Conservation (phyloP, 2,113 vertebrate species). For the Lichenostomus cassidix region DNA sequence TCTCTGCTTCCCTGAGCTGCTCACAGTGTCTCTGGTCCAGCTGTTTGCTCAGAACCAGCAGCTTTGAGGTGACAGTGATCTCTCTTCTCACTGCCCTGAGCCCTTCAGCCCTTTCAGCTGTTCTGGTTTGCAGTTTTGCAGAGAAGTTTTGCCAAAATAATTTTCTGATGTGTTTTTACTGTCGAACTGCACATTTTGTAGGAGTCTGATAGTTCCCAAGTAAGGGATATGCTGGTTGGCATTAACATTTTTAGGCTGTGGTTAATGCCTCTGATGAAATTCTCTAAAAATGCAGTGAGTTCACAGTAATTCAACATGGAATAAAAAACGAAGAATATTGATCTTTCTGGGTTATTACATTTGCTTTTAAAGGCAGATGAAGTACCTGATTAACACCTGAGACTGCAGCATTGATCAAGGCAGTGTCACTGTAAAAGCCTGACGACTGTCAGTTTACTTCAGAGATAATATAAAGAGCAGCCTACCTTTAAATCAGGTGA, state of each 20-base stretch:
- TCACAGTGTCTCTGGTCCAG: background rate
- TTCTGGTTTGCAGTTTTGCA: background rate
- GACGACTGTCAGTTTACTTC: background rate
- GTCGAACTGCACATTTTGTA: background rate
- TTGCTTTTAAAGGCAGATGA: slow-evolving; percentile 64
- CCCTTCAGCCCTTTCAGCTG: background rate
- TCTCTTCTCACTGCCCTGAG: background rate
- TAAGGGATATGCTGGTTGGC: background rate
- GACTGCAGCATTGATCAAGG: slow-evolving; percentile 32
- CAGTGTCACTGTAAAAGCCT: slow-evolving; percentile 9
- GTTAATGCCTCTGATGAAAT: slow-evolving; percentile 23
- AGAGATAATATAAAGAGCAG: slow-evolving; percentile 1
- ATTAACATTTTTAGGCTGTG: background rate
- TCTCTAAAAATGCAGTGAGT: slow-evolving; percentile 11
- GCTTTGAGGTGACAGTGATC: background rate
- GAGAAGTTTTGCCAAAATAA: background rate
- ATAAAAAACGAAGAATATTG: slow-evolving; percentile 51
- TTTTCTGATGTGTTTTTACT: background rate
- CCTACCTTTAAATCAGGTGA: slow-evolving; percentile 33
- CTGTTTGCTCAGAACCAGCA: background rate
- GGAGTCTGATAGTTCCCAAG: background rate
- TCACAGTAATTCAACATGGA: background rate
- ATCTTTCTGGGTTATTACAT: slow-evolving; percentile 55
- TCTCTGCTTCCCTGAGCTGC: background rate
- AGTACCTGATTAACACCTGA: slow-evolving; percentile 32